phyloP scores from a whole-genome alignment of 1,140 invertebrate genomes.

The Acromyrmex echinatior region DNA sequence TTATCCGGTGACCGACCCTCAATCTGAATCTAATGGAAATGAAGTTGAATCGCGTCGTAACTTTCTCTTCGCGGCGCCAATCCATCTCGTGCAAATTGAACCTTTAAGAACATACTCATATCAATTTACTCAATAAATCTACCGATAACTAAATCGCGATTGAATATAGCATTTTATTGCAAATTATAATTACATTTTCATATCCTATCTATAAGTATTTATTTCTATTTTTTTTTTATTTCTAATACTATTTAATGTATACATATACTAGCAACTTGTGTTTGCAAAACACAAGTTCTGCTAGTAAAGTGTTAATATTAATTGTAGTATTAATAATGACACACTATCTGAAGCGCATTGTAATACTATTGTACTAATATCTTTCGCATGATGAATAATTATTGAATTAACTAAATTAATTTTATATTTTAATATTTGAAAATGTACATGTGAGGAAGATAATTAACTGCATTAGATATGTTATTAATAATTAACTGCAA shows the following conservation, averaged over 20 bases:
- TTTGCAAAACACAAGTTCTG: no score
- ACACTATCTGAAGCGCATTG: neutral
- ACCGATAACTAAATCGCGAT: neutral
- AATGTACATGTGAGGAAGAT: neutral
- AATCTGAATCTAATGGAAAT: slow-evolving; percentile 62
- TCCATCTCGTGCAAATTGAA: neutral
- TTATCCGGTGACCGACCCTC: slow-evolving; percentile 45
- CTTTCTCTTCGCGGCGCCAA: slow-evolving; percentile 58
- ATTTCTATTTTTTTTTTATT: neutral
- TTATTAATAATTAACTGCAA: neutral
- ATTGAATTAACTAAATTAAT: neutral
- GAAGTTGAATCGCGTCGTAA: slow-evolving; percentile 49
- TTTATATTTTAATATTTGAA: neutral
- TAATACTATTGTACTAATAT: neutral
- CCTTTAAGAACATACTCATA: neutral
- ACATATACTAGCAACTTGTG: no score
- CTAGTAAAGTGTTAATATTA: neutral
- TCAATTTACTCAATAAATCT: neutral
- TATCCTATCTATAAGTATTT: no score
- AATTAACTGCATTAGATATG: neutral
- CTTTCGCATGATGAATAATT: neutral
- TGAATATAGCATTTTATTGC: neutral
- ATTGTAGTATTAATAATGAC: neutral
- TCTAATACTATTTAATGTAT: slow-evolving; percentile 10
- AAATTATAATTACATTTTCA: no score